A percentile compares a stretch with the other conserved stretches of the same genome.
Evolutionary conservation across 2,888 invertebrate species (phyloP).

Genomic region (Ornithoptera priamus): DNA sequence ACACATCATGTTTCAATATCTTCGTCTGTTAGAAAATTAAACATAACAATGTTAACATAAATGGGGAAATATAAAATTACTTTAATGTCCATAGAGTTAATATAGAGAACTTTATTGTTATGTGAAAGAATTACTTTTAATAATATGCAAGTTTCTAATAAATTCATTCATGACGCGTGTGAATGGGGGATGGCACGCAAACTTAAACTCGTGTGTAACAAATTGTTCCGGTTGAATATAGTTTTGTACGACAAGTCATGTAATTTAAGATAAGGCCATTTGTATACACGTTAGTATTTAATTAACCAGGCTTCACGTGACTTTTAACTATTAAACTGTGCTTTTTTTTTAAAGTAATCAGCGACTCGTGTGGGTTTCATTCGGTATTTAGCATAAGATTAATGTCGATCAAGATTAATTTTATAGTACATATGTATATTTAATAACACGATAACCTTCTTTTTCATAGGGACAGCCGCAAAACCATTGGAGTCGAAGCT

Average conservation of each 20-base stretch:
- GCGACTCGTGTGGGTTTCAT: neutral
- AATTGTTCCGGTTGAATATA: constrained; percentile 37
- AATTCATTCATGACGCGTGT: constrained; percentile 44
- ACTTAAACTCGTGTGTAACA: constrained; percentile 41
- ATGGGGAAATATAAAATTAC: too few species aligned
- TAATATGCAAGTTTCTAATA: neutral
- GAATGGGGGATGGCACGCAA: constrained; percentile 37
- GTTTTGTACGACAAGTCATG: constrained; percentile 21
- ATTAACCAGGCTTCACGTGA: constrained; percentile 23
- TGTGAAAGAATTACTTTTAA: neutral
- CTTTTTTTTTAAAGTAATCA: neutral
- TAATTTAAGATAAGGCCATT: constrained; percentile 33
- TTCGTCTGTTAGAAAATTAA: too few species aligned
- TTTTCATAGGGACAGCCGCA: neutral
- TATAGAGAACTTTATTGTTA: neutral
- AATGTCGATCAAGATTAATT: neutral
- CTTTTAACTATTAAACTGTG: constrained; percentile 6
- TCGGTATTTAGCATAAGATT: neutral
- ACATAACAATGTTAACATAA: too few species aligned
- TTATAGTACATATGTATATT: neutral
- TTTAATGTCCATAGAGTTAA: neutral
- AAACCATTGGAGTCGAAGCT: too few species aligned
- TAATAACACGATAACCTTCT: neutral
- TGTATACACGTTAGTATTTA: constrained; percentile 38
- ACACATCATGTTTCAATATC: too few species aligned